These are phyloP conservation scores for Brachionus calyciflorus DNA, from an alignment of 1,140 invertebrate genomes.

Conservation along the genomic window DNA sequence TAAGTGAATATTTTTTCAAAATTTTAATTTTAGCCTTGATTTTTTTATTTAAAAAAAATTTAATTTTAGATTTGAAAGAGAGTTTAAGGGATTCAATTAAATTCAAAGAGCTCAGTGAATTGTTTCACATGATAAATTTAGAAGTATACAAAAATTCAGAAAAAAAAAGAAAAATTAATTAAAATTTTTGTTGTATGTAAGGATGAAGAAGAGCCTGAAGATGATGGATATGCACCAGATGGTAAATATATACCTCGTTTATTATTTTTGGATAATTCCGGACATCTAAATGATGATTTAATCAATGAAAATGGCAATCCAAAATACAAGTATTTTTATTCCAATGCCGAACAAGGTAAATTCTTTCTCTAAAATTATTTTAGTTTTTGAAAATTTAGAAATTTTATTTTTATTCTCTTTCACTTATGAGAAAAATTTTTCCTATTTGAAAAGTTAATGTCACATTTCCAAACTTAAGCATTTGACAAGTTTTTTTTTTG, in stretches of 20 bases:
- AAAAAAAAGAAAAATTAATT: neutral
- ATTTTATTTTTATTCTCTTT: neutral
- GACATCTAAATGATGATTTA: neutral
- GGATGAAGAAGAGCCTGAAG: conserved; percentile 47
- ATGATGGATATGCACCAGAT: conserved; percentile 27
- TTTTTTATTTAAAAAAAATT: neutral
- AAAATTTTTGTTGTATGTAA: neutral
- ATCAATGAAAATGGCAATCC: conserved; percentile 31
- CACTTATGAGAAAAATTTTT: no score
- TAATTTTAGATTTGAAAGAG: conserved; percentile 62
- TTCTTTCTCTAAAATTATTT: no score
- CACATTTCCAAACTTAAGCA: no score
- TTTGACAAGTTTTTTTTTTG: no score
- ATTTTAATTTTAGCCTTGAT: neutral
- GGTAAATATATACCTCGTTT: conserved; percentile 47
- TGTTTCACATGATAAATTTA: conserved; percentile 67
- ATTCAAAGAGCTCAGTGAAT: conserved; percentile 63
- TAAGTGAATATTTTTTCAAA: conserved; percentile 48
- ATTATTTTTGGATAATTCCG: conserved; percentile 39
- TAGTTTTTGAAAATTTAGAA: no score
- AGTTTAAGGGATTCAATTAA: conserved; percentile 64
- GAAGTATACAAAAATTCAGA: neutral
- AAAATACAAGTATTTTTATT: conserved; percentile 38
- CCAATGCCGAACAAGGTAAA: conserved; percentile 41
- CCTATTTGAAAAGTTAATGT: no score